Evolutionary conservation across 37 sponge, comb jelly and placozoan species (phyloP), one percentile per base, ranked within the genome.

Genomic region (Ephydatia muelleri): DNA sequence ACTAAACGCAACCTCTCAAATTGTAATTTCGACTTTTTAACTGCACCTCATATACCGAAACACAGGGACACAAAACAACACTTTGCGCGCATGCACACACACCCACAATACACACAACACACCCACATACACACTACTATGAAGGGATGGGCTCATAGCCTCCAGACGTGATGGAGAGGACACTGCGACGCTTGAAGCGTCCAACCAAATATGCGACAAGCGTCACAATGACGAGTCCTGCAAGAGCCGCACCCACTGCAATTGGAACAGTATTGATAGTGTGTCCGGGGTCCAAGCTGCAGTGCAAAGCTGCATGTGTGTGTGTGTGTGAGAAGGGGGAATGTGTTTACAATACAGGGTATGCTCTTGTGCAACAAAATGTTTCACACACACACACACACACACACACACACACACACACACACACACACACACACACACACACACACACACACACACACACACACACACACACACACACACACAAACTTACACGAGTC

Each of bases 201-300:
- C 97, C 97, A 80, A 96, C 94, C n/a, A 96, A 78, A 72, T 96
- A 96, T 13, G 97, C 97, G 70, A 96, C 87, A 22, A 96, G 89
- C 0, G 94, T 94, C 36, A 94, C 93, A 49, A 96, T 75, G 49
- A 96, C 94, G 5, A 96, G 92, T 9, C 88, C 92, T 36, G 90
- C 95, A 6, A 96, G 83, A 3, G 97, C 97, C 27, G 91, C 90
- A 35, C 97, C 97, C 22, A 96, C 97, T 28, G 95, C 97, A 69
- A 96, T 96, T n/a, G 97, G 97, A 14, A 96, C 97, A 31, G 94
- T 89, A 74, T 94, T 94, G 71, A 81, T 71, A 0, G 81, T 57
- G 19, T 5, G 12, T 1, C 19, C 19, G 16, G 12, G 57, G 57
- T 57, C 57, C 57, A 57, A 14, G 19, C 57, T 57, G 57, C 57